These are phyloP conservation scores for Amiota communis DNA, from an alignment of 2,888 invertebrate genomes.

Conservation along the genomic window DNA sequence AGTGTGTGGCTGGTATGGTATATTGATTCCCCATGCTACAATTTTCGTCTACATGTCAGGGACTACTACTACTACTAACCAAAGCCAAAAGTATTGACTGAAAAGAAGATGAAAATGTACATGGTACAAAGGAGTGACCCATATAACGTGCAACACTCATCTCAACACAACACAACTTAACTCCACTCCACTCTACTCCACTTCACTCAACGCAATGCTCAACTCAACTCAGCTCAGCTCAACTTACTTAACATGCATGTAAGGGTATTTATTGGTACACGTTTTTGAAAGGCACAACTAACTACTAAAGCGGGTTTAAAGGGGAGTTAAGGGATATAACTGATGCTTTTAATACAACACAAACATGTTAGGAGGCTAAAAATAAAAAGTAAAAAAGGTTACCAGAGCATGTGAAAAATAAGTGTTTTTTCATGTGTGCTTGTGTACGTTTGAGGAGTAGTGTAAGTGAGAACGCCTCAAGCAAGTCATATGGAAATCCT, in stretches of 20 bases:
- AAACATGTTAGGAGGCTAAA: conserved; percentile 6
- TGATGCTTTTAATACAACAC: conserved; percentile 53
- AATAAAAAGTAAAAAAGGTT: background rate
- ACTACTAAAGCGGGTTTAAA: conserved; percentile 24
- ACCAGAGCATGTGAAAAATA: conserved; percentile 15
- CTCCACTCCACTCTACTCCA: too few relatives aligned
- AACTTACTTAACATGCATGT: conserved; percentile 66
- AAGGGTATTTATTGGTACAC: conserved; percentile 66
- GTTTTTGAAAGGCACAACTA: conserved; percentile 39
- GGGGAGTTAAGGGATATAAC: conserved; percentile 36
- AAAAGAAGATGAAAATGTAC: too few relatives aligned
- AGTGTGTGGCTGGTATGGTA: conserved; percentile 29
- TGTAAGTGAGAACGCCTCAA: conserved; percentile 21
- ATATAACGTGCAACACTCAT: conserved; percentile 34
- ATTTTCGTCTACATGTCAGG: conserved; percentile 34
- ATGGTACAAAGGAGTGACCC: conserved; percentile 4
- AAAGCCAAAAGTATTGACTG: too few relatives aligned
- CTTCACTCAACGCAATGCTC: too few relatives aligned
- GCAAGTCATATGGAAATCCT: conserved; percentile 61
- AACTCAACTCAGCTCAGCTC: conserved; percentile 1
- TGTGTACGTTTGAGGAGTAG: background rate
- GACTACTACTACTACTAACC: conserved; percentile 31
- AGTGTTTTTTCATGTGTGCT: background rate
- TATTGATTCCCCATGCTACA: conserved; percentile 38
- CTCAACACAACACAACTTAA: too few relatives aligned